Evolutionary conservation across 2,888 invertebrate species (phyloP), one percentile per base, ranked within the genome.

Genomic region (Drosophila bunnanda): DNA sequence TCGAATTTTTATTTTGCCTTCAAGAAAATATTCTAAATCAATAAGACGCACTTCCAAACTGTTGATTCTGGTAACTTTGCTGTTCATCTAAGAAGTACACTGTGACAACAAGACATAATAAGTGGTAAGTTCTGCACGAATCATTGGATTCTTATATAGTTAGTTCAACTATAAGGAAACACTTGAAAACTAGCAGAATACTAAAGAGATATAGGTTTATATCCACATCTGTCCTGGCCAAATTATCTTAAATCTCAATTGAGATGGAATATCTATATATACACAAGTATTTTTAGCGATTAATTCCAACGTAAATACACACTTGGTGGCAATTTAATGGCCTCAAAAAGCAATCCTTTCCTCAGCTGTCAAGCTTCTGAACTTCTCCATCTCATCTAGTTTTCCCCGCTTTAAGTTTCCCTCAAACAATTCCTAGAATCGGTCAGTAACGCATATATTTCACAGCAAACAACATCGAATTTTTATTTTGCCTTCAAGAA

Each of bases 221-320:
- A n/a, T n/a, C 10, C 39, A 20, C 64, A 65, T 64, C 65, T 65
- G 64, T 65, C 65, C 65, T 64, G 39, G 34, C 41, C 38, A 58
- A 41, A 58, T 17, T 38, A 52, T 50, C 64, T 30, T 36, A 50
- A 64, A 41, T 64, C 64, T 64, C 38, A 64, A 62, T 60, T 60
- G 59, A 41, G 58, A 58, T 46, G 3, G 8, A 25, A 15, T 15
- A 25, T 15, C 25, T 25, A 28, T 28, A 36, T 48, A 57, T 17
- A 34, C 0, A 17, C 17, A 2, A 46, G 22, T 54, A 59, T 20
- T 54, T 39, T 38, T 1, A 28, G 52, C 52, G 10, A 58, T 48
- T 64, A 13, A 39, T 32, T 59, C 30, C 15, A n/a, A 9, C 10
- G 12, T 13, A 55, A 39, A 52, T 52, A 52, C 50, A 52, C 50